Evolutionary conservation across 2,113 vertebrate species (phyloP).

Genomic region (Megatriorchis doriae): DNA sequence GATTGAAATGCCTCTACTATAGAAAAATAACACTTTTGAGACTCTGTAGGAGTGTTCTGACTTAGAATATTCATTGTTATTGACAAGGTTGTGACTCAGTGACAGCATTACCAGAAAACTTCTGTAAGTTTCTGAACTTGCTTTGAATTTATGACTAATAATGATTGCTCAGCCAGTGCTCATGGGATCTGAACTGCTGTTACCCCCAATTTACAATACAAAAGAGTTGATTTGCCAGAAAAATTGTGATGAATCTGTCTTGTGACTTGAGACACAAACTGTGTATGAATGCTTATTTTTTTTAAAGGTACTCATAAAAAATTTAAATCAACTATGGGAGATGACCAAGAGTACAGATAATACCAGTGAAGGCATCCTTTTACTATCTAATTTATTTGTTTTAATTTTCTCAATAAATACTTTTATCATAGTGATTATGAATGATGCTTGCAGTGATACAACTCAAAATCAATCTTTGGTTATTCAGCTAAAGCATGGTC

Average conservation of each 20-base stretch:
- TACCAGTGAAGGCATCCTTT: background rate
- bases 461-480: background rate
- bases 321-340: background rate
- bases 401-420: background rate
- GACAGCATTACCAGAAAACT: slow-evolving; percentile 22
- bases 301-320: background rate
- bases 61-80: slow-evolving; percentile 16
- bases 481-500: background rate
- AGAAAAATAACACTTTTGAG: background rate
- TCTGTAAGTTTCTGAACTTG: background rate
- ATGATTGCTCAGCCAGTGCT: slow-evolving; percentile 21
- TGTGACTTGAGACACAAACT: slow-evolving; percentile 11
- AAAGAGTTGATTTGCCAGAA: background rate
- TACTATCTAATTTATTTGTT: background rate
- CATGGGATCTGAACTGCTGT: slow-evolving; percentile 28
- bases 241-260: background rate
- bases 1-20: background rate
- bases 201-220: background rate
- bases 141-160: slow-evolving; percentile 42
- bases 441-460: background rate
- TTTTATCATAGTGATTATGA: background rate
- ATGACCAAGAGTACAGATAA: background rate
- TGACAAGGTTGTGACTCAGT: slow-evolving; percentile 8
- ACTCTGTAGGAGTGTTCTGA: background rate
- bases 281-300: background rate